phyloP scores from a whole-genome alignment of 1,140 invertebrate genomes.

The Drosophila orosa region DNA sequence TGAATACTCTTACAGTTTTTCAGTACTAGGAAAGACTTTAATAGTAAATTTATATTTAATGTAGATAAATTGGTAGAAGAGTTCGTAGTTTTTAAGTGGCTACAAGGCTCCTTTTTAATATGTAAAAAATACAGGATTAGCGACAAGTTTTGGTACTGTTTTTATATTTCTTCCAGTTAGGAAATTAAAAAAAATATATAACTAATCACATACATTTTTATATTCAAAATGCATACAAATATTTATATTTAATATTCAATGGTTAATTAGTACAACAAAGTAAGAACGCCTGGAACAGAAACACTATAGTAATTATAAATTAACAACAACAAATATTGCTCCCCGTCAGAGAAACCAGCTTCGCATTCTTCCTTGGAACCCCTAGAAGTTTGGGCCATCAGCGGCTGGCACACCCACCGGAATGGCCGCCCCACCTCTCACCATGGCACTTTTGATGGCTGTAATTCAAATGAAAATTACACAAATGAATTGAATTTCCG shows the following conservation, averaged over 20 bases:
- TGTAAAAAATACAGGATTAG: not conserved
- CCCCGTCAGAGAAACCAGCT: constrained; percentile 31
- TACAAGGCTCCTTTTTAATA: not conserved
- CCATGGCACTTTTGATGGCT: constrained; percentile 56
- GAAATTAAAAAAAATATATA: not conserved
- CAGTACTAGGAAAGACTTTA: not conserved
- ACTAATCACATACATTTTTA: not conserved
- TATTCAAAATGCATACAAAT: not conserved
- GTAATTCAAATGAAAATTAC: constrained; percentile 78
- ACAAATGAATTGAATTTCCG: constrained; percentile 79
- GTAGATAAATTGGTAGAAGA: not conserved
- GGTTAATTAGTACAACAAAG: not conserved
- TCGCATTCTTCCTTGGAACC: constrained; percentile 25
- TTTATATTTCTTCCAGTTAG: not conserved
- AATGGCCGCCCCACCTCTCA: constrained; percentile 21
- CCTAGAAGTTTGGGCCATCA: constrained; percentile 40
- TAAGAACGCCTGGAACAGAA: not conserved
- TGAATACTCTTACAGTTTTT: constrained; percentile 16
- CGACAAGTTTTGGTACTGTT: not conserved
- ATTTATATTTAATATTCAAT: not conserved
- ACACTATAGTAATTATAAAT: not conserved
- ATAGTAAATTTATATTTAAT: not conserved
- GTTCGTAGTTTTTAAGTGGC: not conserved
- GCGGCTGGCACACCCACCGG: constrained; percentile 45
- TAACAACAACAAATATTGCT: constrained; percentile 1